Base-by-base conservation (phyloP, 2,888 invertebrate species). In the Mesoligia furuncula region DNA sequence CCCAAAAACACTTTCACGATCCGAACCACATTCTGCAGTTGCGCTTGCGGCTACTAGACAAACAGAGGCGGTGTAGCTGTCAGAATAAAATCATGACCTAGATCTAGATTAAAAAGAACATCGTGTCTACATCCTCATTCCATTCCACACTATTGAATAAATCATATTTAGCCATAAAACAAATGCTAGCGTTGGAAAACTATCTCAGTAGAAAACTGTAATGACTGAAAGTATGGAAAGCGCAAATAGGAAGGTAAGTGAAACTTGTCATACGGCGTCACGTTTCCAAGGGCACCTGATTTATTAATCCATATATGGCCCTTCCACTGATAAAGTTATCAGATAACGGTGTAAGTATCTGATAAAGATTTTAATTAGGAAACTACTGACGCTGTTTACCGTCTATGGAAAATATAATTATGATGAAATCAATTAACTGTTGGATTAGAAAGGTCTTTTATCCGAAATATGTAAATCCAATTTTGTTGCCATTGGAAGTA, bases 341-440 rank as follows among this genome's bases (percentile, higher is more conserved):
- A 79, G 81, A 74, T 81, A 74, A 62, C 20, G 67, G 42, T 62
- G 7, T 45, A 73, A 45, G 36, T 80, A 45, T 66, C 39, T n/a
- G 74, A 83, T 79, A 64, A 75, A 59, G 64, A 79, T 83, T 74
- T 54, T 62, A 70, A 82, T 64, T 45, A 73, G 20, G 54, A 73
- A 62, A 62, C 27, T 51, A 57, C 11, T 66, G 75, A 61, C 17
- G 36, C 31, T 39, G 17, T 71, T 71, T 39, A 20, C 48, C 7
- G 24, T 27, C 7, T 51, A 15, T 8, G 15, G 48, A 15, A 68
- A 68, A 31, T 51, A n/a, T 48, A 48, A 48, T n/a, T 36, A 68
- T 31, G 68, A 68, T 31, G 68, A 24, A 31, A 31, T n/a, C 20
- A 27, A 42, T n/a, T 39, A n/a, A 65, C 5, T 17, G n/a, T 17